phyloP scores from a whole-genome alignment of 1,140 invertebrate species.

The Phthorimaea operculella region DNA sequence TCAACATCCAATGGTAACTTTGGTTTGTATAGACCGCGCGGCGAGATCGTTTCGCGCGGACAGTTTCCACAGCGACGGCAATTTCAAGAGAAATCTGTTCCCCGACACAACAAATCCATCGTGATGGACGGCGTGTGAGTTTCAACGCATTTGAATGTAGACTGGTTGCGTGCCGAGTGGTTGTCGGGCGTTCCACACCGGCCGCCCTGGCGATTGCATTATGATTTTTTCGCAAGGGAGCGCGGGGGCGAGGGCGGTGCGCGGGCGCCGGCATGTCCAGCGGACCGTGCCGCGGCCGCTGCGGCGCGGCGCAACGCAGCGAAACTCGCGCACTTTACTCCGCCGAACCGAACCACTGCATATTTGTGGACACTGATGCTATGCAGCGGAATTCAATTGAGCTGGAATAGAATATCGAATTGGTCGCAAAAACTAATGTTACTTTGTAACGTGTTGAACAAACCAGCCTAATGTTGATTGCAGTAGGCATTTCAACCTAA shows the following conservation, averaged over 20 bases:
- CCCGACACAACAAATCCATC: conserved; percentile 58
- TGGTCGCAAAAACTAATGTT: no score
- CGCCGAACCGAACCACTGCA: background rate
- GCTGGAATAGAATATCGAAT: no score
- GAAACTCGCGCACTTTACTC: conserved; percentile 32
- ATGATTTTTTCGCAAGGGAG: conserved; percentile 66
- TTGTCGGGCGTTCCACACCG: conserved; percentile 60
- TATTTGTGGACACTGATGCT: no score
- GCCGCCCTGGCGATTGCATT: conserved; percentile 66
- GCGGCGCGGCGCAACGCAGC: conserved; percentile 41
- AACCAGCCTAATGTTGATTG: no score
- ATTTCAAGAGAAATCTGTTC: conserved; percentile 55
- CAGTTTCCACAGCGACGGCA: conserved; percentile 38
- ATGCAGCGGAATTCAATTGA: no score
- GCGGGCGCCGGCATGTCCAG: conserved; percentile 47
- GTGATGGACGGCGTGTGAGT: conserved; percentile 63
- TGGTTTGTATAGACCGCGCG: conserved; percentile 23
- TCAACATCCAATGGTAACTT: conserved; percentile 54
- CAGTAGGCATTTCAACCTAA: no score
- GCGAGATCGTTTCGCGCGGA: conserved; percentile 15
- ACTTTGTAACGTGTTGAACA: no score
- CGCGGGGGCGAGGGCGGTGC: conserved; percentile 42
- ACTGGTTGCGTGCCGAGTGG: conserved; percentile 59
- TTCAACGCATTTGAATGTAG: conserved; percentile 62
- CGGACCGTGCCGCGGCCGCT: conserved; percentile 56